Conservation (phyloP, 2,888 invertebrate species). For the Neoascia interrupta region DNA sequence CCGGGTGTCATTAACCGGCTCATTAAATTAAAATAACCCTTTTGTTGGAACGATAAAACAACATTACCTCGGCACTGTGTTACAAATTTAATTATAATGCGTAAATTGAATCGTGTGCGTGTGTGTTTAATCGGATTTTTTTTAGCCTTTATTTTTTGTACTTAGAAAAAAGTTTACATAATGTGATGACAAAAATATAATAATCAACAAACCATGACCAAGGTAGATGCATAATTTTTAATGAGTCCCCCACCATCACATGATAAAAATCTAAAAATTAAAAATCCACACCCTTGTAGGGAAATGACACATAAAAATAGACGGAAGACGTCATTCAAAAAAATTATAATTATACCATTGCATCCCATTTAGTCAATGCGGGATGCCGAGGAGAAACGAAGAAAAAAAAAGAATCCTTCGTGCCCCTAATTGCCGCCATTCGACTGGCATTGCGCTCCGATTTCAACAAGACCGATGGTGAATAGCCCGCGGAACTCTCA, state of each 20-base stretch:
- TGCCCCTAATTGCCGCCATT: slow-evolving; percentile 60
- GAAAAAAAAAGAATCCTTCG: slow-evolving; percentile 26
- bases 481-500: slow-evolving; percentile 14
- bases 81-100: slow-evolving; percentile 65
- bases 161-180: not conserved
- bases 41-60: slow-evolving; percentile 62
- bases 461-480: slow-evolving; percentile 22
- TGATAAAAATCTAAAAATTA: slow-evolving; percentile 16
- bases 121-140: not conserved
- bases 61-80: slow-evolving; percentile 46
- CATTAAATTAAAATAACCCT: slow-evolving; percentile 69
- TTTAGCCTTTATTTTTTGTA: slow-evolving; percentile 1
- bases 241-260: not conserved
- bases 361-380: slow-evolving; percentile 5
- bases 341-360: slow-evolving; percentile 31
- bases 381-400: not conserved
- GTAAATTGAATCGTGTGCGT: slow-evolving; percentile 51
- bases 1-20: slow-evolving; percentile 61
- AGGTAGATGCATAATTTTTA: slow-evolving; percentile 14
- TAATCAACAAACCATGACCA: slow-evolving; percentile 25
- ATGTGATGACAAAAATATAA: not conserved
- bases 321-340: slow-evolving; percentile 5
- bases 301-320: slow-evolving; percentile 37
- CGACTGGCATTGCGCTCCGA: slow-evolving; percentile 27
- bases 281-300: slow-evolving; percentile 1